A percentile compares a stretch with the other conserved stretches of the same genome.
phyloP scores from a whole-genome alignment of 2,113 vertebrate species.

The Pithys albifrons region DNA sequence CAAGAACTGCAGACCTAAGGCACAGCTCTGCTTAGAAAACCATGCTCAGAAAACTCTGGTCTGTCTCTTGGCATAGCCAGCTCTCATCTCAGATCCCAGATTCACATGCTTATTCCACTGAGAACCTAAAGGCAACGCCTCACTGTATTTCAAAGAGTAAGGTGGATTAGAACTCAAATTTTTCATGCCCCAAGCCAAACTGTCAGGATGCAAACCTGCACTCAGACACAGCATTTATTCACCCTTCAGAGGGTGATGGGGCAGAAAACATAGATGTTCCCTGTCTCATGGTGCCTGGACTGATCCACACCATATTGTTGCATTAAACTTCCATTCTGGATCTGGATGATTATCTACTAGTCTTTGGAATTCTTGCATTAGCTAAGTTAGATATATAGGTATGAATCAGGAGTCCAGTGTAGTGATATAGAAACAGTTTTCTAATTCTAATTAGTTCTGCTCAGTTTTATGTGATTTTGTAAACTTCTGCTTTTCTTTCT shows the following conservation, averaged over 20 bases:
- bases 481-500: constrained; percentile 14
- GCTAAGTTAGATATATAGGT: background rate
- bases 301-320: background rate
- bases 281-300: background rate
- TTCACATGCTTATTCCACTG: background rate
- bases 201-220: background rate
- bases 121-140: background rate
- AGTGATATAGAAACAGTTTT: background rate
- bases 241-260: background rate
- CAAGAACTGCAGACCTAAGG: background rate
- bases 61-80: background rate
- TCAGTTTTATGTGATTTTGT: background rate
- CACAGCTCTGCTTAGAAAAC: background rate
- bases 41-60: background rate
- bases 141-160: background rate
- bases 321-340: background rate
- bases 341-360: background rate
- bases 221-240: background rate
- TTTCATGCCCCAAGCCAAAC: background rate
- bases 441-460: background rate
- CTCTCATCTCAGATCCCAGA: background rate
- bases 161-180: background rate
- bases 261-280: background rate
- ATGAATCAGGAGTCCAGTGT: background rate
- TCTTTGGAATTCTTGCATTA: background rate